Evolutionary conservation across 2,888 invertebrate genomes (phyloP), one percentile per base, ranked within the genome.

Genomic region (Hyles lineata): DNA sequence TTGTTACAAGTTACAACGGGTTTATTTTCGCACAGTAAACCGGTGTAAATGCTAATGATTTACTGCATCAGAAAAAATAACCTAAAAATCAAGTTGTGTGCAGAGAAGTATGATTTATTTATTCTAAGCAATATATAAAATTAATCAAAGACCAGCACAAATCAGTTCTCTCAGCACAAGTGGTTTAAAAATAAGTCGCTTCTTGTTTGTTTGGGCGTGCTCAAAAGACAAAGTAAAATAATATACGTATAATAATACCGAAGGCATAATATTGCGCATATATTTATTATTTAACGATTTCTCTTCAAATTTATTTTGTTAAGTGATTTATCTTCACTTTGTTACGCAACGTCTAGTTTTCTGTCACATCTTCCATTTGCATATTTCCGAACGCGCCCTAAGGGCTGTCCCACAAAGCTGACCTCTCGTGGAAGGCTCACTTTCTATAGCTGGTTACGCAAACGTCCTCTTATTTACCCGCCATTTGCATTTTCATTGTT

Each of bases 391-490:
- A 67, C 55, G 21, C 70, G 76, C 77, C 81, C 81, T 80, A 78
- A 77, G 75, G 75, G 76, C 73, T 77, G 75, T 70, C 79, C 75
- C 72, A 77, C 75, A 72, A 71, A 71, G 78, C 76, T 78, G 83
- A 79, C 82, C 80, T 82, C 76, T 81, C 75, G 72, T 73, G 62
- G 62, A 71, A 75, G 80, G 74, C 83, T 79, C 78, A 79, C 84
- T 83, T 84, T 83, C 81, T 74, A 78, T 73, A 76, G 74, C 72
- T 70, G 50, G 67, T 84, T 83, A 78, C 76, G 74, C 79, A 81
- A 83, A 76, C 35, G n/a, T n/a, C 55, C 55, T 55, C 59, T 73
- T 75, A 76, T 78, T 55, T 32, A 58, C 76, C 73, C 73, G 76
- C 72, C 73, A 79, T 80, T 75, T 84, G 77, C 78, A 76, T 76